Conservation (phyloP, 1,140 invertebrate genomes). For the Eulimnadia texana region DNA sequence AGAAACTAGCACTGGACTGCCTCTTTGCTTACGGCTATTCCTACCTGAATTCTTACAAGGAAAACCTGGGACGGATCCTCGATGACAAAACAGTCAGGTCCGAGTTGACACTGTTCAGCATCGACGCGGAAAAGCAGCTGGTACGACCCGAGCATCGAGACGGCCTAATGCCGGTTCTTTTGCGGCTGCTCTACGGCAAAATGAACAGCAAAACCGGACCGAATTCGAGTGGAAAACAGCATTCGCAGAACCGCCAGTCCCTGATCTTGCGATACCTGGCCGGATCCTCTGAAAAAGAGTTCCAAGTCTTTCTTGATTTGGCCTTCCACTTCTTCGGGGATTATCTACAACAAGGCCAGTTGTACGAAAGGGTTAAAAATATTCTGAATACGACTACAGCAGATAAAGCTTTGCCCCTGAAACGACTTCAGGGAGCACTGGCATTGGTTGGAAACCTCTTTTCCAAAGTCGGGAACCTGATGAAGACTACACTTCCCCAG, state of each 20-base stretch:
- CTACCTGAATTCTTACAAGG: conserved; percentile 55
- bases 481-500: conserved; percentile 47
- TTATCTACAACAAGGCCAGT: conserved; percentile 34
- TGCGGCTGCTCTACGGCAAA: conserved; percentile 68
- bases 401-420: conserved; percentile 46
- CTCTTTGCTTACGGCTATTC: conserved; percentile 68
- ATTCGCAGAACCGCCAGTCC: conserved; percentile 48
- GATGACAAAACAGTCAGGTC: conserved; percentile 77
- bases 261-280: conserved; percentile 70
- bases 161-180: conserved; percentile 58
- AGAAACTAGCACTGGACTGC: conserved; percentile 71
- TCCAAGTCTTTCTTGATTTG: conserved; percentile 64
- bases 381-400: conserved; percentile 38
- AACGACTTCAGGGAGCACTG: conserved; percentile 54
- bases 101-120: conserved; percentile 60
- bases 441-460: conserved; percentile 63
- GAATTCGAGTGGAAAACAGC: conserved; percentile 52
- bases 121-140: conserved; percentile 48
- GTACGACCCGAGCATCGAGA: conserved; percentile 55
- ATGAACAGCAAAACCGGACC: conserved; percentile 60
- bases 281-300: conserved; percentile 59
- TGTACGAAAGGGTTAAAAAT: conserved; percentile 26
- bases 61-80: conserved; percentile 56
- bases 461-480: conserved; percentile 67
- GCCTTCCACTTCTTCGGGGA: conserved; percentile 57